A percentile compares a stretch with the other conserved stretches of the same genome.
phyloP scores from a whole-genome alignment of 1,140 invertebrate genomes.

The Atta texana region DNA sequence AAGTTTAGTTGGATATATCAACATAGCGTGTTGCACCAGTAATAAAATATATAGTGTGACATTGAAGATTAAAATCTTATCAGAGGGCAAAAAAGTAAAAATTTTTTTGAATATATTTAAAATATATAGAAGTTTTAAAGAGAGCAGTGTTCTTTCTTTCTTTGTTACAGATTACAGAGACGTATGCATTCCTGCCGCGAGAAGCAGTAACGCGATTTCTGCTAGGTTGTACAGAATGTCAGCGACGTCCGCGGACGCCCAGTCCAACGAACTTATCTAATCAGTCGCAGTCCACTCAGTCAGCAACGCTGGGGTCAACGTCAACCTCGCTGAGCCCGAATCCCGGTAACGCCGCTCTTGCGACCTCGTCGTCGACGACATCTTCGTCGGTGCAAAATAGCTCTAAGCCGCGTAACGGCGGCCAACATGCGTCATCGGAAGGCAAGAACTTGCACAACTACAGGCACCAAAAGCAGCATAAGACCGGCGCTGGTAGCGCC shows the following conservation, averaged over 20 bases:
- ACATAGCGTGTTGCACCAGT: no score
- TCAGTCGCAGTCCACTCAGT: conserved; percentile 71
- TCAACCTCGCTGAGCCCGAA: conserved; percentile 60
- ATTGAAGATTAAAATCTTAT: not conserved
- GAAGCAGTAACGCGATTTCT: conserved; percentile 98
- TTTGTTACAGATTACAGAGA: conserved; percentile 95
- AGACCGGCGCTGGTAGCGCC: not conserved
- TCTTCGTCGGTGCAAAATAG: conserved; percentile 77
- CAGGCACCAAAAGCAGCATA: conserved; percentile 79
- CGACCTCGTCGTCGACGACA: conserved; percentile 74
- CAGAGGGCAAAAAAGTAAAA: not conserved
- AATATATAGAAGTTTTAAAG: not conserved
- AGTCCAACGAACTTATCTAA: conserved; percentile 85
- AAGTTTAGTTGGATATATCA: no score
- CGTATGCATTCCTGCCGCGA: conserved; percentile 96
- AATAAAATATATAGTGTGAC: no score
- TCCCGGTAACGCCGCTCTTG: conserved; percentile 66
- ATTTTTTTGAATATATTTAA: not conserved
- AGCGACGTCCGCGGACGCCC: conserved; percentile 93
- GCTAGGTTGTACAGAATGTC: conserved; percentile 96
- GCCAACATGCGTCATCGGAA: conserved; percentile 75
- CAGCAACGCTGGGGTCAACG: conserved; percentile 64
- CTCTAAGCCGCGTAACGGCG: conserved; percentile 79
- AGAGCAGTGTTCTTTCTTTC: conserved; percentile 56
- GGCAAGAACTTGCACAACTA: conserved; percentile 82